Conservation (phyloP, 23 tunicate species). For the Styela plicata region DNA sequence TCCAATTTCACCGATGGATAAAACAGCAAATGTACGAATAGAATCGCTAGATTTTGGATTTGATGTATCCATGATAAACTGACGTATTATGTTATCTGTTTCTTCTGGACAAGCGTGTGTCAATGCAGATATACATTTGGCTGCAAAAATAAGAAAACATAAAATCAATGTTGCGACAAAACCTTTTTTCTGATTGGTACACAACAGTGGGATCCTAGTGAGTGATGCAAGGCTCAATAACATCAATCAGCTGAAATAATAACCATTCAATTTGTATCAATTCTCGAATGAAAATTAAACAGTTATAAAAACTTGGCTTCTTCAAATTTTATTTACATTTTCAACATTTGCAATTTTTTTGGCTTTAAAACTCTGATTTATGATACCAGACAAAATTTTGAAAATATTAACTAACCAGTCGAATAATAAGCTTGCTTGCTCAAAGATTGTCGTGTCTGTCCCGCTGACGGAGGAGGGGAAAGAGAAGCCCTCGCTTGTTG, state of each 20-base stretch:
- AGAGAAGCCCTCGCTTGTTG: constrained; percentile 9
- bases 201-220: too few species aligned
- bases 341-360: too few species aligned
- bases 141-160: constrained; percentile 35
- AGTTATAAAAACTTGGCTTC: too few species aligned
- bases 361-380: too few species aligned
- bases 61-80: constrained; percentile 80
- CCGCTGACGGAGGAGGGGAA: constrained; percentile 32
- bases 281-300: too few species aligned
- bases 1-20: constrained; percentile 94
- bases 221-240: too few species aligned
- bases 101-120: constrained; percentile 75
- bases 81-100: constrained; percentile 72
- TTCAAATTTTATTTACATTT: too few species aligned
- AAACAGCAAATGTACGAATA: constrained; percentile 81
- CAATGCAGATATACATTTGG: constrained; percentile 85
- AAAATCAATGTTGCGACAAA: too few species aligned
- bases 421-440: constrained; percentile 95
- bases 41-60: constrained; percentile 84
- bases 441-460: constrained; percentile 4
- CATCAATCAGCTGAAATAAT: too few species aligned
- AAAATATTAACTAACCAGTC: constrained; percentile 78
- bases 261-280: too few species aligned
- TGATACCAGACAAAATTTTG: too few species aligned
- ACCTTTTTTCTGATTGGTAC: too few species aligned